A percentile compares a stretch with the other conserved stretches of the same genome.
These are phyloP conservation scores for human (Homo sapiens) DNA, from an alignment of 2,113 vertebrate genomes.

Conservation along the genomic window DNA sequence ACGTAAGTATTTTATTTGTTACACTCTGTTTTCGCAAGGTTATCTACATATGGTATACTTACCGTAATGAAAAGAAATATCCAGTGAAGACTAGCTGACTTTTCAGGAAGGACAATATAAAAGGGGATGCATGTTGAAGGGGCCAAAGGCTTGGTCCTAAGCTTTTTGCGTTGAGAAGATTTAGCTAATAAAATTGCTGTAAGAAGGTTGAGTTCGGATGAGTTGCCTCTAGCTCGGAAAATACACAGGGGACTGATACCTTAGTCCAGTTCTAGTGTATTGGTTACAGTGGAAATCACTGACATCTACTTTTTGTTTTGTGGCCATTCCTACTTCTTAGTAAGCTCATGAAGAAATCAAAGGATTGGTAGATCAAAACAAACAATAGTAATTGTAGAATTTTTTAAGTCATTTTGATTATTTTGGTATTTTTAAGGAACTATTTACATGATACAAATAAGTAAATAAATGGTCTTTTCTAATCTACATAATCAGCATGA, in stretches of 20 bases:
- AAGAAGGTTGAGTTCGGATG: not conserved
- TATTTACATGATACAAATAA: not conserved
- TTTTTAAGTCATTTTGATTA: not conserved
- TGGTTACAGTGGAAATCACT: not conserved
- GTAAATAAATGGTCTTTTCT: not conserved
- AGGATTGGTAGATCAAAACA: not conserved
- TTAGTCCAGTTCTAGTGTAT: not conserved
- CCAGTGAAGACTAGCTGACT: not conserved
- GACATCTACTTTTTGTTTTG: not conserved
- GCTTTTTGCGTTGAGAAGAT: not conserved
- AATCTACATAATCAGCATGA: not conserved
- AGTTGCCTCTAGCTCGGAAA: not conserved
- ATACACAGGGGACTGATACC: not conserved
- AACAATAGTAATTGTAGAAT: not conserved
- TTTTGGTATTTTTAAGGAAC: not conserved
- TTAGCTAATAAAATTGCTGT: not conserved
- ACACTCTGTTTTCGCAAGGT: not conserved
- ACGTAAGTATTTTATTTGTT: conserved; percentile 86
- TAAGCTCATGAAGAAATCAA: not conserved
- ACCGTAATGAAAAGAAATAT: not conserved
- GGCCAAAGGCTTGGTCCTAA: not conserved
- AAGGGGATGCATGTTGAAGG: fast-evolving
- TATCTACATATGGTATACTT: not conserved
- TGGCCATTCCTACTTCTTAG: not conserved
- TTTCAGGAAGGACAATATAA: not conserved